Evolutionary conservation across 2,888 invertebrate genomes (phyloP), one percentile per base, ranked within the genome.

Genomic region (Dichetophora obliterata): DNA sequence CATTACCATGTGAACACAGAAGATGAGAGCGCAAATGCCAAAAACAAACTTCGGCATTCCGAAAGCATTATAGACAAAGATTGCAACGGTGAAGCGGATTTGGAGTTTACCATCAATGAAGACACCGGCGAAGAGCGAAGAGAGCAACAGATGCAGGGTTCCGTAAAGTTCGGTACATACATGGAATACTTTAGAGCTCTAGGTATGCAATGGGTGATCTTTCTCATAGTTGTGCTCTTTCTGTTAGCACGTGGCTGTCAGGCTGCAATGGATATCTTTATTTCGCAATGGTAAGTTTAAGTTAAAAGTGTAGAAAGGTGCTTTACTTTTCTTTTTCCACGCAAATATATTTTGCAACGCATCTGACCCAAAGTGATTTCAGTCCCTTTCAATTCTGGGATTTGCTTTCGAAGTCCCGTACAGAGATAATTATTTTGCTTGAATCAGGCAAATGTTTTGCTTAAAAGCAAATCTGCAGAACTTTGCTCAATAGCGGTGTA

Each of bases 231-330:
- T 79, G 0, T 91, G 0, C 84, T 92, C 0, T 91, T 93, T 63
- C 4, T 93, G 0, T 27, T 93, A 9, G 91, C 94, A 0, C 94
- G 95, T 85, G 88, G 88, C 0, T 87, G 91, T 0, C 93, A 93
- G 5, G 94, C 93, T n/a, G 91, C 91, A 0, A 91, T 92, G 19
- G 95, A 95, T 82, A 94, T 91, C 80, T 95, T 94, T 91, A 91
- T 95, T 0, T 93, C 94, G 82, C 93, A 91, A 84, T 95, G 95
- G 95, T 93, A 84, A 80, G 84, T 82, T 50, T n/a, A 4, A 22
- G 11, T 6, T 19, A 0, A 52, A 19, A 5, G 14, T 43, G 43
- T 11, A 43, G 3, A 43, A 11, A 43, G 14, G 11, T 37, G 37
- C 3, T 31, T 37, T 37, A 37, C 37, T 37, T 1, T 8, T 5